A percentile compares a stretch with the other conserved stretches of the same genome.
These are phyloP conservation scores for Junonia oenone DNA, from an alignment of 2,888 invertebrate species.

Conservation along the genomic window DNA sequence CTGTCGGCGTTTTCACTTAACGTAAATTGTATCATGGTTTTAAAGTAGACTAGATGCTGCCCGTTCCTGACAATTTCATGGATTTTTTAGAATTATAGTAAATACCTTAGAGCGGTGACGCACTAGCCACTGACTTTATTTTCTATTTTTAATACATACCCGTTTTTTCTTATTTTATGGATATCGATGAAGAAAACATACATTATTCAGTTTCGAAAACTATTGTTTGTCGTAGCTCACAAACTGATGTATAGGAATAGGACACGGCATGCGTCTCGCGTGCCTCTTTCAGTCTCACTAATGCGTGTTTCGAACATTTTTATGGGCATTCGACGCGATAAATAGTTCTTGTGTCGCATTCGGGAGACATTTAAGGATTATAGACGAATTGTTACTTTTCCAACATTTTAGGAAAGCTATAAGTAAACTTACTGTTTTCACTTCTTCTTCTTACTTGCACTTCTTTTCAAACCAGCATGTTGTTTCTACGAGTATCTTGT, in stretches of 20 bases:
- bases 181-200: too few relatives aligned
- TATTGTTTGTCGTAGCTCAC: background rate
- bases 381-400: constrained; percentile 1
- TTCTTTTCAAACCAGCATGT: background rate
- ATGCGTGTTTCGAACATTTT: constrained; percentile 65
- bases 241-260: constrained; percentile 7
- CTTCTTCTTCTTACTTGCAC: background rate
- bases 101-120: too few relatives aligned
- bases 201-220: background rate
- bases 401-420: background rate
- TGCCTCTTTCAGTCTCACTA: constrained; percentile 59
- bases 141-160: too few relatives aligned
- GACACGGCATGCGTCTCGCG: constrained; percentile 39
- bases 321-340: constrained; percentile 58
- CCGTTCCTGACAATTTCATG: too few relatives aligned
- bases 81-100: too few relatives aligned
- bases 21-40: too few relatives aligned
- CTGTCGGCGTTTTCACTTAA: too few relatives aligned
- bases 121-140: too few relatives aligned
- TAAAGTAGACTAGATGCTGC: too few relatives aligned
- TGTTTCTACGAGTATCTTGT: background rate
- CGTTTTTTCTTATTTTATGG: too few relatives aligned
- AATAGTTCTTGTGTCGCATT: constrained; percentile 36
- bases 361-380: constrained; percentile 1
- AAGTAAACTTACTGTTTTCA: background rate